A percentile compares a stretch with the other conserved stretches of the same genome.
Conservation (phyloP, 2,888 invertebrate genomes). For the Lasioglossum villosulum region DNA sequence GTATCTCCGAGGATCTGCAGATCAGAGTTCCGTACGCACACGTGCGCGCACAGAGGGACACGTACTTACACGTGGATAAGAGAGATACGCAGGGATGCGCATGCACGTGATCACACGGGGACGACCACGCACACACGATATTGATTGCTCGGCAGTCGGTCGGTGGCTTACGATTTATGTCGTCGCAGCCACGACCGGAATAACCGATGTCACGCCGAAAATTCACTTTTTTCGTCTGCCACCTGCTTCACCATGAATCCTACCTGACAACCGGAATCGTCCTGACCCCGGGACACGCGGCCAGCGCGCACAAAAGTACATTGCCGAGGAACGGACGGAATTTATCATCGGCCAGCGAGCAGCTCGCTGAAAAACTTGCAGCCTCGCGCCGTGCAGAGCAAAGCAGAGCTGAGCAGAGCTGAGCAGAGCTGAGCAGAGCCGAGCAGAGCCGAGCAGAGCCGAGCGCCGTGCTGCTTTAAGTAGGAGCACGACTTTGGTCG, state of each 20-base stretch:
- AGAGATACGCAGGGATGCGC: background rate
- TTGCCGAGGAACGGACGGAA: slow-evolving; percentile 46
- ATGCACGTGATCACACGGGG: background rate
- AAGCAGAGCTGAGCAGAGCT: too few relatives aligned
- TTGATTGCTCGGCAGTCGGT: slow-evolving; percentile 65
- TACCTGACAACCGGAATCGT: slow-evolving; percentile 67
- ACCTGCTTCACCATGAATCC: slow-evolving; percentile 70
- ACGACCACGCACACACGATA: slow-evolving; percentile 30
- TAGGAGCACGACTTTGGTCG: background rate
- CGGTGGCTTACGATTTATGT: slow-evolving; percentile 75
- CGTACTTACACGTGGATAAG: background rate
- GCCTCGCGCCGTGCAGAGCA: background rate
- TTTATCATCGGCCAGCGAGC: slow-evolving; percentile 47
- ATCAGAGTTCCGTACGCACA: slow-evolving; percentile 19
- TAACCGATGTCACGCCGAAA: slow-evolving; percentile 73
- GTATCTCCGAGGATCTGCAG: slow-evolving; percentile 46
- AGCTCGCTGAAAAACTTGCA: slow-evolving; percentile 22
- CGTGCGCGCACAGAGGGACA: background rate
- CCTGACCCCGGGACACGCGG: slow-evolving; percentile 32
- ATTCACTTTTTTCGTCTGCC: slow-evolving; percentile 68
- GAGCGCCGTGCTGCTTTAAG: background rate
- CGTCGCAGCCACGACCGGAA: slow-evolving; percentile 70
- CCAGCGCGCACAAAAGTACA: slow-evolving; percentile 47
- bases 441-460: background rate
- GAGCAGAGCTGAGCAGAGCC: background rate